These are phyloP conservation scores for Heliocidaris tuberculata DNA, from an alignment of 35 echinoderm and acorn worm species.

Conservation along the genomic window DNA sequence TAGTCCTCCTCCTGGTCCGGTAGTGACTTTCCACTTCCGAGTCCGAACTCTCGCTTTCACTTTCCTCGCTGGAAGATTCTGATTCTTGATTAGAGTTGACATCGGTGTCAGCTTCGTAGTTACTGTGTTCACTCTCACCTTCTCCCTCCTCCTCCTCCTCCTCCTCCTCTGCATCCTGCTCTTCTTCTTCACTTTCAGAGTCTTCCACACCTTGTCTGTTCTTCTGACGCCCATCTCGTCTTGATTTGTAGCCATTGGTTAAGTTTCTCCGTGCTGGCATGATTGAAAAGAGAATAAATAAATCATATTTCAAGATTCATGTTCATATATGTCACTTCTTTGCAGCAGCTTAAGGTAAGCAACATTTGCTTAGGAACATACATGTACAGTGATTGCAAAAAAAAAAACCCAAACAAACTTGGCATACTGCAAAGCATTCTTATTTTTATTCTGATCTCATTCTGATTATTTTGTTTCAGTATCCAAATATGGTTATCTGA, in stretches of 20 bases:
- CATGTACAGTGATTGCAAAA: too few relatives aligned
- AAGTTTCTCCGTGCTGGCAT: constrained; percentile 11
- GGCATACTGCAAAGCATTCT: too few relatives aligned
- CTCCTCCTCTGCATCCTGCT: constrained; percentile 8
- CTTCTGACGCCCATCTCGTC: neutral
- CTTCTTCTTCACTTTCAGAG: constrained; percentile 41
- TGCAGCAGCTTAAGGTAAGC: too few relatives aligned
- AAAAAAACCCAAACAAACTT: too few relatives aligned
- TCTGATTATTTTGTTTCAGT: too few relatives aligned
- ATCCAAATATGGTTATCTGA: too few relatives aligned
- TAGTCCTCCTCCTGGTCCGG: constrained; percentile 17
- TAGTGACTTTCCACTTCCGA: constrained; percentile 48
- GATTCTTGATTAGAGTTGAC: constrained; percentile 49
- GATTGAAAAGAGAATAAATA: neutral
- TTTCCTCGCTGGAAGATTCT: constrained; percentile 38
- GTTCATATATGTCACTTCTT: too few relatives aligned
- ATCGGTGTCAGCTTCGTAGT: constrained; percentile 17
- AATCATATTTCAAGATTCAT: too few relatives aligned
- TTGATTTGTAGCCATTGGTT: constrained; percentile 45
- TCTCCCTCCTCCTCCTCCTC: constrained; percentile 33
- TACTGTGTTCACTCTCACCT: constrained; percentile 45
- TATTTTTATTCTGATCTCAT: too few relatives aligned
- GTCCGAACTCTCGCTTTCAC: constrained; percentile 58
- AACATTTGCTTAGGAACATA: too few relatives aligned
- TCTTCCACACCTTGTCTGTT: neutral